A percentile compares a stretch with the other conserved stretches of the same genome.
phyloP scores from a whole-genome alignment of 2,797 vertebrate species.

The Acrocephalus scirpaceus region DNA sequence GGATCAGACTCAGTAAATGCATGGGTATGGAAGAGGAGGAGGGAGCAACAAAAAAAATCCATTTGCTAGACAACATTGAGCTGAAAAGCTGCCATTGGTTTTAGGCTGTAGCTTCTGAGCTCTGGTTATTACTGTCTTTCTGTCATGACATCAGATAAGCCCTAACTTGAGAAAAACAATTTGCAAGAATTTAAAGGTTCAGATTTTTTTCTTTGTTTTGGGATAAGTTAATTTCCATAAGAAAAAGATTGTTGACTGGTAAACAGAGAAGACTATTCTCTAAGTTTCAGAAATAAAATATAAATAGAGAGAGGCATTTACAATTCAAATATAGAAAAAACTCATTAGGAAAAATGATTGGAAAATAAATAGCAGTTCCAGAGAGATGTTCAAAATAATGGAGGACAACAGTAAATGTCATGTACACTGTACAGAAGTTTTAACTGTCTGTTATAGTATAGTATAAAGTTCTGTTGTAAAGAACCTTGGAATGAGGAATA shows the following conservation, averaged over 20 bases:
- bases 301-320: neutral
- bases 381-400: neutral
- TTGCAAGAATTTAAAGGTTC: neutral
- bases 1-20: neutral
- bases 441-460: neutral
- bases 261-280: neutral
- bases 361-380: constrained; percentile 11
- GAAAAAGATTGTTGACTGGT: neutral
- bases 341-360: neutral
- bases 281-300: neutral
- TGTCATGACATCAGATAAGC: neutral
- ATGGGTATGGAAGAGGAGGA: neutral
- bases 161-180: neutral
- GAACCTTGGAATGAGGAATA: neutral
- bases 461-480: neutral
- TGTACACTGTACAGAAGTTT: neutral
- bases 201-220: neutral
- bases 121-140: neutral
- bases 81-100: neutral
- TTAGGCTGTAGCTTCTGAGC: neutral
- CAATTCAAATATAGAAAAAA: constrained; percentile 17
- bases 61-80: neutral
- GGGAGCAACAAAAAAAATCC: neutral
- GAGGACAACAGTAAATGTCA: neutral
- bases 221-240: neutral